Evolutionary conservation across 2,888 invertebrate species (phyloP).

Genomic region (Ptilodon capucinus): DNA sequence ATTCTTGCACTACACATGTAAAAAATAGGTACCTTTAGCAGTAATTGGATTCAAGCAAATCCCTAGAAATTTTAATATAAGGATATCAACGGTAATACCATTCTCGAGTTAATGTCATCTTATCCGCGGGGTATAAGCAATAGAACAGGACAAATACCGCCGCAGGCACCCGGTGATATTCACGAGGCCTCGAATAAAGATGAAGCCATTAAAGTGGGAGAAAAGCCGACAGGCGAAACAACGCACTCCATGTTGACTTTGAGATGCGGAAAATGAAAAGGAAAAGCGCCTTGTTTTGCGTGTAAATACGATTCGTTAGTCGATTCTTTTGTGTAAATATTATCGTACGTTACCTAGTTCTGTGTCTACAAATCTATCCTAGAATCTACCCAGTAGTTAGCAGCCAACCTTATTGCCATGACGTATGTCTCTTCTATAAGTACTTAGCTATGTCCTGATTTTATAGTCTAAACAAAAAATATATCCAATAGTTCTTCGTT

Average conservation of each 20-base stretch:
- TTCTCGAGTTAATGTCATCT: background rate
- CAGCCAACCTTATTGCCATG: too few relatives aligned
- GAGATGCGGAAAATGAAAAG: constrained; percentile 51
- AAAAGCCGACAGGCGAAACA: constrained; percentile 44
- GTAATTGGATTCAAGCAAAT: too few relatives aligned
- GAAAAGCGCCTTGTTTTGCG: constrained; percentile 49
- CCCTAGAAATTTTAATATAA: background rate
- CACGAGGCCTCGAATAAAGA: constrained; percentile 49
- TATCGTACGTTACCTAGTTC: constrained; percentile 31
- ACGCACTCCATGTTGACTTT: constrained; percentile 45
- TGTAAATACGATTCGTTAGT: constrained; percentile 52
- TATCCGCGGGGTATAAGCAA: constrained; percentile 5
- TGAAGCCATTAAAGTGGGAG: constrained; percentile 47
- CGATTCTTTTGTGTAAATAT: constrained; percentile 54
- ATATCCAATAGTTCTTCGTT: too few relatives aligned
- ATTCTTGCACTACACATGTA: too few relatives aligned
- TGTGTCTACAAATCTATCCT: too few relatives aligned
- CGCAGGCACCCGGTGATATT: constrained; percentile 40
- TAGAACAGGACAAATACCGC: constrained; percentile 28
- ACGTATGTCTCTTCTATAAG: too few relatives aligned
- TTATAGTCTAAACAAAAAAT: too few relatives aligned
- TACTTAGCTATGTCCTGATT: too few relatives aligned
- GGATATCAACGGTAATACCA: background rate
- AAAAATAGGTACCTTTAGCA: too few relatives aligned
- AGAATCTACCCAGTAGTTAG: too few relatives aligned